Evolutionary conservation across 2,888 invertebrate species (phyloP).

Genomic region (Caradrina kadenii): DNA sequence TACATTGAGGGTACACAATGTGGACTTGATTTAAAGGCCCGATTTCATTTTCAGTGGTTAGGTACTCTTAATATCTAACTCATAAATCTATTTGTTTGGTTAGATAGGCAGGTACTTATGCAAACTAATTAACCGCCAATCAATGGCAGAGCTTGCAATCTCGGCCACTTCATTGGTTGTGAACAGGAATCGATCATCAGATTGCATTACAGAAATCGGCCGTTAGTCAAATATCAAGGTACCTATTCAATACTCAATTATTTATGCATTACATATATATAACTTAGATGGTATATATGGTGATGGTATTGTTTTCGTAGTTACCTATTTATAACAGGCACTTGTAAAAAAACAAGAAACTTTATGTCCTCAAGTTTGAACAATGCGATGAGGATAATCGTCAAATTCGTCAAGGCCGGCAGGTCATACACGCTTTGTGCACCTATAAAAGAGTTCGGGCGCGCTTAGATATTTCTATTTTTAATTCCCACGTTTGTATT

Average conservation of each 20-base stretch:
- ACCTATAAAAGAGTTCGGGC: slow-evolving; percentile 4
- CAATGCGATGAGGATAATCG: slow-evolving; percentile 15
- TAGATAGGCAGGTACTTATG: background rate
- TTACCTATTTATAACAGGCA: background rate
- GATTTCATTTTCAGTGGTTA: background rate
- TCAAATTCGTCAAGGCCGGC: slow-evolving; percentile 28
- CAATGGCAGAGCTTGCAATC: background rate
- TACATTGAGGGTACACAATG: background rate
- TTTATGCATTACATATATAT: no score
- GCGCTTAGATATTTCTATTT: slow-evolving; percentile 1
- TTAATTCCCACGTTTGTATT: background rate
- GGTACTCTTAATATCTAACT: background rate
- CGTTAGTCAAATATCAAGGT: background rate
- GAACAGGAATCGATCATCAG: background rate
- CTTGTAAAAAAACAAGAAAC: background rate
- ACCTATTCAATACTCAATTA: background rate
- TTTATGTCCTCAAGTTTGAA: slow-evolving; percentile 15
- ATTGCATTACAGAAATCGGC: background rate
- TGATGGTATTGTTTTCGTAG: no score
- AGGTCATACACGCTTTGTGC: slow-evolving; percentile 24
- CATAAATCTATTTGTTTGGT: background rate
- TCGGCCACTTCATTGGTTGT: background rate
- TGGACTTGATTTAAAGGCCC: background rate
- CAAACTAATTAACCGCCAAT: background rate
- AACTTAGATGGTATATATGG: no score